Percentiles rank a stretch among this genome's conserved stretches.
phyloP scores from a whole-genome alignment of 2,888 invertebrate genomes.

The Pandemis corylana region DNA sequence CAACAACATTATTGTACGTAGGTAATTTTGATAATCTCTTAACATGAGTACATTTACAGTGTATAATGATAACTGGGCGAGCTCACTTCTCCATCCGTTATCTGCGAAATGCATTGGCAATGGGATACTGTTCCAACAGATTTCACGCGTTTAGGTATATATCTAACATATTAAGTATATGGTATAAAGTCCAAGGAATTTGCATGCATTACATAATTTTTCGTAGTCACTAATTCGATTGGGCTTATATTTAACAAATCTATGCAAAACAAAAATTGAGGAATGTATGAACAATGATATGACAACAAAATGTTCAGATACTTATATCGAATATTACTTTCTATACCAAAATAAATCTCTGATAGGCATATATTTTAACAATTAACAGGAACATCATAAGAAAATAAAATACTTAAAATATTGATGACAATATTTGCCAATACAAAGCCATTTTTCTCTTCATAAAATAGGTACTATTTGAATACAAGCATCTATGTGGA shows the following conservation, averaged over 20 bases:
- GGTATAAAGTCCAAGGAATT: conserved; percentile 11
- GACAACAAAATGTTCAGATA: conserved; percentile 18
- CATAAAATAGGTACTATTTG: not conserved
- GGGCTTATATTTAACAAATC: conserved; percentile 23
- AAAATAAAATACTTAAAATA: conserved; percentile 41
- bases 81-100: conserved; percentile 30
- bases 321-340: not conserved
- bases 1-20: conserved; percentile 30
- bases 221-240: conserved; percentile 27
- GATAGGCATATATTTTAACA: conserved; percentile 46
- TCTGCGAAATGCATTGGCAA: conserved; percentile 16
- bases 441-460: conserved; percentile 21
- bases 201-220: conserved; percentile 30
- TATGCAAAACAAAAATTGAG: conserved; percentile 20
- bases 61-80: conserved; percentile 36
- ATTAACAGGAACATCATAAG: conserved; percentile 55
- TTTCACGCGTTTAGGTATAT: conserved; percentile 20
- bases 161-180: conserved; percentile 24
- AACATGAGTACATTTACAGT: conserved; percentile 39
- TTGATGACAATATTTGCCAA: conserved; percentile 33
- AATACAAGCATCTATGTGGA: conserved; percentile 12
- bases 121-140: conserved; percentile 34
- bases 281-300: conserved; percentile 41
- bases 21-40: conserved; percentile 36
- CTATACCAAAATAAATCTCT: conserved; percentile 41